These are phyloP conservation scores for Zeus faber DNA, from an alignment of 2,113 vertebrate species.

Conservation along the genomic window DNA sequence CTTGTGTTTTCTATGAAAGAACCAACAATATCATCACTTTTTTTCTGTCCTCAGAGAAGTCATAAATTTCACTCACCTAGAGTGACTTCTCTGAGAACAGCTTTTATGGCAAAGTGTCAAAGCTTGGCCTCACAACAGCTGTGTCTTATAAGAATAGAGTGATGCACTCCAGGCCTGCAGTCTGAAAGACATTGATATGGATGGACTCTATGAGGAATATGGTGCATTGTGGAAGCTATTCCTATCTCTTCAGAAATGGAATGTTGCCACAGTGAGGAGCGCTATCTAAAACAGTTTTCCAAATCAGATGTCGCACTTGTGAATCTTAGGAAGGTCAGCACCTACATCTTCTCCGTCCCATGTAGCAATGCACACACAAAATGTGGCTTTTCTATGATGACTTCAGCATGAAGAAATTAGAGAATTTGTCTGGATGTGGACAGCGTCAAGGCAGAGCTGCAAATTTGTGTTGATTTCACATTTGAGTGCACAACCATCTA, in stretches of 20 bases:
- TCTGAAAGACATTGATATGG: too few species aligned
- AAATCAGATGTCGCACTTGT: conserved; percentile 1
- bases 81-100: conserved; percentile 24
- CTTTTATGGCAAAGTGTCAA: conserved; percentile 24
- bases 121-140: conserved; percentile 10
- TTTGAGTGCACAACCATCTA: too few species aligned
- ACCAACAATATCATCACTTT: conserved; percentile 24
- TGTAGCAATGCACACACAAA: too few species aligned
- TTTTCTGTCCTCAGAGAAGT: too few species aligned
- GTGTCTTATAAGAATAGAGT: conserved; percentile 26
- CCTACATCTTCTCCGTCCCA: conserved; percentile 20
- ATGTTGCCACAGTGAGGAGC: background rate
- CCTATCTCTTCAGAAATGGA: conserved; percentile 6
- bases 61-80: too few species aligned
- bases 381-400: conserved; percentile 17
- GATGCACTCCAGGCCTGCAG: conserved; percentile 18
- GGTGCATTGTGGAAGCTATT: too few species aligned
- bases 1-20: conserved; percentile 14
- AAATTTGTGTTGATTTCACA: too few species aligned
- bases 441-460: too few species aligned
- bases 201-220: conserved; percentile 17
- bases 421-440: too few species aligned
- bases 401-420: background rate
- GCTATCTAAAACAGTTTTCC: conserved; percentile 3
- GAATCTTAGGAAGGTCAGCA: conserved; percentile 14